These are phyloP conservation scores for Neotoxoptera formosana DNA, from an alignment of 1,140 invertebrate genomes.

Conservation along the genomic window DNA sequence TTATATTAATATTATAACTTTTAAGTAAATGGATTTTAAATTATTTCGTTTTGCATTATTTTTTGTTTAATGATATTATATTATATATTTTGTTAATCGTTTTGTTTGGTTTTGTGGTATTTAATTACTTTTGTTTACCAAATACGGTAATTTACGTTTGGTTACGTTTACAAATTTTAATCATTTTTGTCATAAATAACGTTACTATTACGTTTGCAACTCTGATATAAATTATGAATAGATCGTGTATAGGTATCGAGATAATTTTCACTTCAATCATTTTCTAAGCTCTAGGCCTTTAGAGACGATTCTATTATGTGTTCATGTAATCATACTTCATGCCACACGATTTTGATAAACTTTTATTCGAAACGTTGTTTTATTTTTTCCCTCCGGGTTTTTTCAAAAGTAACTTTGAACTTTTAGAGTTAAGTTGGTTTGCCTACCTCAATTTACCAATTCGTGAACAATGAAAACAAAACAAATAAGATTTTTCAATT, in stretches of 20 bases:
- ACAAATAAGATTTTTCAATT: constrained; percentile 27
- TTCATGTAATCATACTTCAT: background rate
- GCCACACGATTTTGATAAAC: background rate
- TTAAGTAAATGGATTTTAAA: no score
- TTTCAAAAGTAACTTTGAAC: constrained; percentile 17
- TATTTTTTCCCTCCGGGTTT: background rate
- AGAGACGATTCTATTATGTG: background rate
- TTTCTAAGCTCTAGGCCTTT: background rate
- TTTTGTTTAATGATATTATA: no score
- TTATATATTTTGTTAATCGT: no score
- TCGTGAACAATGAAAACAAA: background rate
- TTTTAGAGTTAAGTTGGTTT: background rate
- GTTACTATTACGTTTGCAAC: no score
- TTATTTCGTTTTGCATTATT: no score
- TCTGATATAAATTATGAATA: background rate
- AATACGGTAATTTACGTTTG: no score
- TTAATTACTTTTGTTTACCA: no score
- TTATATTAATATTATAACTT: no score
- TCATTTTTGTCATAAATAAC: no score
- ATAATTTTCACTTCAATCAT: background rate
- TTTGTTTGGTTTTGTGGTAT: no score
- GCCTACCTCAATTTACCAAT: constrained; percentile 15
- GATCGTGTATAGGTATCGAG: background rate
- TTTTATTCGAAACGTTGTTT: background rate
- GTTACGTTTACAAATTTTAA: no score